These are phyloP conservation scores for Elgaria multicarinata DNA, from an alignment of 2,113 vertebrate species.

Conservation along the genomic window DNA sequence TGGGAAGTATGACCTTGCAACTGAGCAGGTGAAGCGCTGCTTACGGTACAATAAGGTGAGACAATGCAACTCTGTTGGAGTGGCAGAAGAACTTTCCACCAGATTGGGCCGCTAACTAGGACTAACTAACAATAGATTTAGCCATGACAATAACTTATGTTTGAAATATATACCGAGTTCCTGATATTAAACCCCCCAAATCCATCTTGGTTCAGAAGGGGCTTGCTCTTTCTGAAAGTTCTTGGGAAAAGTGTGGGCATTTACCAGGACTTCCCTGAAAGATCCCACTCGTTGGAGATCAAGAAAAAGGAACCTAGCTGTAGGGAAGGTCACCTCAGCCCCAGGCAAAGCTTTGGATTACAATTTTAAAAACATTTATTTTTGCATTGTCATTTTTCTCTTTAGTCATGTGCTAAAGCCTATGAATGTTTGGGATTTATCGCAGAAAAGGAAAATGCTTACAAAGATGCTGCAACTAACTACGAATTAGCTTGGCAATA, in stretches of 20 bases:
- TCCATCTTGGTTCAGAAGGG: neutral
- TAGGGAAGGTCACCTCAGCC: no score
- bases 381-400: neutral
- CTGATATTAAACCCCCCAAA: neutral
- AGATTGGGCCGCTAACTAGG: no score
- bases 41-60: slow-evolving; percentile 79
- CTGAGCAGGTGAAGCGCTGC: slow-evolving; percentile 73
- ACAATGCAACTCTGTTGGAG: neutral
- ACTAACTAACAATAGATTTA: neutral
- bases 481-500: slow-evolving; percentile 82
- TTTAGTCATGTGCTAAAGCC: slow-evolving; percentile 81
- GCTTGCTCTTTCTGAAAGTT: neutral
- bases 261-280: neutral
- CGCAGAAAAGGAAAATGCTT: slow-evolving; percentile 81
- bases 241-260: neutral
- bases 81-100: neutral
- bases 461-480: slow-evolving; percentile 76
- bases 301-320: neutral
- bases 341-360: neutral
- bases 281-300: neutral
- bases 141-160: neutral
- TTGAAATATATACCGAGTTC: neutral
- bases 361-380: neutral
- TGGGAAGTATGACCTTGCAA: slow-evolving; percentile 77
- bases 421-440: slow-evolving; percentile 83